phyloP scores from a whole-genome alignment of 2,113 vertebrate species.

The Spheniscus mendiculus region DNA sequence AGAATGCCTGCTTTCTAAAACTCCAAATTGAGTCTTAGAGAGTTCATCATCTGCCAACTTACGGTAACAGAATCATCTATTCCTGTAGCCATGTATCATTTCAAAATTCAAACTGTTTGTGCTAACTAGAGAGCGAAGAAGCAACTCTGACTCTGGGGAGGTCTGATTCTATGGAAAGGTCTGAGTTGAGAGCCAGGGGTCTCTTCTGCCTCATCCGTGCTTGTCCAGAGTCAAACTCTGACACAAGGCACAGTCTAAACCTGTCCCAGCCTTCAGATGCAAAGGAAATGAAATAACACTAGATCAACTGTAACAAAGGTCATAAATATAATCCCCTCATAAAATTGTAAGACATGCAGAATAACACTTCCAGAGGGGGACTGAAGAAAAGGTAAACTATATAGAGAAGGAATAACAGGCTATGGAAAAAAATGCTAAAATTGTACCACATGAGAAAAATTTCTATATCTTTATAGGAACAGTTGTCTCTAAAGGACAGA shows the following conservation, averaged over 20 bases:
- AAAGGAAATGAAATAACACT: background rate
- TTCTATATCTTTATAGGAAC: background rate
- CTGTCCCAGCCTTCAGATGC: background rate
- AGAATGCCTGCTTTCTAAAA: no score
- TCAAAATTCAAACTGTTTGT: background rate
- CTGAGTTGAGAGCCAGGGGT: background rate
- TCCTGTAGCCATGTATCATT: background rate
- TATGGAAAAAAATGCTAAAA: background rate
- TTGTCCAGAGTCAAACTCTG: background rate
- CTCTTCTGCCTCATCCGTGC: background rate
- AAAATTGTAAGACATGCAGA: background rate
- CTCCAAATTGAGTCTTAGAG: no score
- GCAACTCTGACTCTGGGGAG: background rate
- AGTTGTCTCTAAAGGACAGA: background rate
- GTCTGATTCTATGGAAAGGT: background rate
- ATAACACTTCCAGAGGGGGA: background rate
- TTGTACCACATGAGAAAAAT: background rate
- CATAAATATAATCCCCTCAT: background rate
- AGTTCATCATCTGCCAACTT: no score
- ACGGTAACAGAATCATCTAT: no score
- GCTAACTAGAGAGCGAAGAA: background rate
- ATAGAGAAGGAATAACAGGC: background rate
- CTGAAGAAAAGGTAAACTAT: background rate
- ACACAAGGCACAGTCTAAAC: background rate
- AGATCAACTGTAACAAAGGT: background rate